Conservation (phyloP, 1,140 invertebrate genomes). For the Ditylenchus dipsaci region DNA sequence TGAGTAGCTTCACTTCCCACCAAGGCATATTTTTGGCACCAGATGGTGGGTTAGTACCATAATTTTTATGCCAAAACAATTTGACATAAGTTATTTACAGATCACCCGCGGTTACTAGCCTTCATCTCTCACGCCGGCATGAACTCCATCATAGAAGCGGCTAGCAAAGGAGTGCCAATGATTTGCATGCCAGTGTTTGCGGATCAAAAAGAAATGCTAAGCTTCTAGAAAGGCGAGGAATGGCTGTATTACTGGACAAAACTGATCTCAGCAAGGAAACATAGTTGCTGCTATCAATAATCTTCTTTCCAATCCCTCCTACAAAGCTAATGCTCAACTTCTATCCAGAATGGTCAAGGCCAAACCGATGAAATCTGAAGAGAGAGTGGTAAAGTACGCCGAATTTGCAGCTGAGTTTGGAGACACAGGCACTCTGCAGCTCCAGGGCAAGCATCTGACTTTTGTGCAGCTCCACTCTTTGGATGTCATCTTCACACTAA, state of each 20-base stretch:
- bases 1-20: too few relatives aligned
- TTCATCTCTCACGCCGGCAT: constrained; percentile 78
- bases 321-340: constrained; percentile 11
- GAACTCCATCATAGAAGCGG: constrained; percentile 73
- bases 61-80: too few relatives aligned
- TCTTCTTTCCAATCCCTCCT: constrained; percentile 2
- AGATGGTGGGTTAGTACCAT: too few relatives aligned
- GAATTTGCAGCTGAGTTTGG: constrained; percentile 29
- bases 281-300: constrained; percentile 5
- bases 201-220: constrained; percentile 32
- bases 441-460: constrained; percentile 12
- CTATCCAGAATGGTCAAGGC: constrained; percentile 1
- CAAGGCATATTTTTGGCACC: too few relatives aligned
- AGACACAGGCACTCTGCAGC: constrained; percentile 6
- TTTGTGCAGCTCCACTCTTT: constrained; percentile 7
- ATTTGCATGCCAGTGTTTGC: constrained; percentile 65
- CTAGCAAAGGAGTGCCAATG: constrained; percentile 74
- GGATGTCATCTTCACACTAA: constrained; percentile 1
- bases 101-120: constrained; percentile 57
- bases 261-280: constrained; percentile 17
- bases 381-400: constrained; percentile 22
- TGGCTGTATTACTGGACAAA: constrained; percentile 11
- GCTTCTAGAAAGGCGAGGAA: constrained; percentile 10
- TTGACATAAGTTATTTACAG: background rate
- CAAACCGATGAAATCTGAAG: constrained; percentile 19